Evolutionary conservation across 2,113 vertebrate species (phyloP), one percentile per base, ranked within the genome.

Genomic region (Hippocampus abdominalis): DNA sequence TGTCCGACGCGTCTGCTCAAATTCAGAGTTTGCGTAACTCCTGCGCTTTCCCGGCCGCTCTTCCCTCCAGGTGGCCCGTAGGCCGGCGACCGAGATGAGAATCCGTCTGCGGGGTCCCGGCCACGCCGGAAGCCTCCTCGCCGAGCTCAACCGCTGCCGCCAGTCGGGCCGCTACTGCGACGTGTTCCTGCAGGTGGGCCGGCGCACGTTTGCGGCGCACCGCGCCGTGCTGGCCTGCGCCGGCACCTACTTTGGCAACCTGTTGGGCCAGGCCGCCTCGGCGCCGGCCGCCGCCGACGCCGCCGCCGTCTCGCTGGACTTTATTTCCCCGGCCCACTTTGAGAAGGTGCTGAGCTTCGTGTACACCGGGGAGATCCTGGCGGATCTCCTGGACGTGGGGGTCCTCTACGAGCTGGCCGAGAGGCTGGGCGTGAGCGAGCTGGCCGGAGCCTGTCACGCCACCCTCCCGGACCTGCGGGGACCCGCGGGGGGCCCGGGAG

Each of bases 291-390:
- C 93, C 1, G 94, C 93, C 69, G 94, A 96, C 4, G 75, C 91
- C 0, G 72, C 93, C 1, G 94, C 93, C 69, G 94, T 97, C 12
- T 93, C 95, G 4, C 87, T 98, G 85, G 96, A 98, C 80, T 98
- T 98, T 67, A 94, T 98, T 72, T 97, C 97, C 0, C 92, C 96
- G 0, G 90, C 94, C 80, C 98, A 97, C 90, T 96, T 99, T 0
- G 97, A 99, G 87, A 97, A 96, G 88, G 94, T 99, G 79, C 89
- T 99, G 80, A 97, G 93, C 61, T 99, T 99, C 0, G 91, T 98
- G 23, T 99, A 99, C 82, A 98, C 96, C 0, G 96, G 96, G 0
- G 95, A 98, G 88, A 94, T 98, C 66, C 89, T 95, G 87, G 96
- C 95, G 0, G 97, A 99, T 75, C 92, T 99, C 4, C 97, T 98